Percentiles rank a stretch among this genome's conserved stretches.
Conservation (phyloP, 2,888 invertebrate species). For the Dicranocentrus wangi region DNA sequence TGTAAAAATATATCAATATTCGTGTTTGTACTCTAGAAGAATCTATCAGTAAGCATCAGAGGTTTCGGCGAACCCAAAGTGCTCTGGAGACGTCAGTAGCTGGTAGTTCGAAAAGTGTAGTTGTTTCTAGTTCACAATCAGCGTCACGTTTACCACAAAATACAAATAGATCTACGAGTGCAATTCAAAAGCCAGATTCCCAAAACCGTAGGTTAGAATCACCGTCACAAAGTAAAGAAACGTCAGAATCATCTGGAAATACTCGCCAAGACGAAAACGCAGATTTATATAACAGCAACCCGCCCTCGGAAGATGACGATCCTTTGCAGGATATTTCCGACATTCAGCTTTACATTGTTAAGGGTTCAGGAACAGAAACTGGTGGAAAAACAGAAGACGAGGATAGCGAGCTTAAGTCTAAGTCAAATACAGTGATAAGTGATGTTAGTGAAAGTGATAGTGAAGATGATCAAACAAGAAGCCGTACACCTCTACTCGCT, state of each 20-base stretch:
- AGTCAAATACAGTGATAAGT: constrained; percentile 64
- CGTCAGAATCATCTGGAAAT: constrained; percentile 17
- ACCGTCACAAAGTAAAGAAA: constrained; percentile 19
- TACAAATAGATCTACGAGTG: background rate
- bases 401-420: constrained; percentile 45
- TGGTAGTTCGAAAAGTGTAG: constrained; percentile 41
- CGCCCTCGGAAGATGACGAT: constrained; percentile 49
- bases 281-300: constrained; percentile 37
- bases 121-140: constrained; percentile 52
- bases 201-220: constrained; percentile 27
- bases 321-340: constrained; percentile 50
- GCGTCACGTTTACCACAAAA: constrained; percentile 57
- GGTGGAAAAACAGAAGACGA: constrained; percentile 14
- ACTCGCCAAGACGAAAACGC: constrained; percentile 23
- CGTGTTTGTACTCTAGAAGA: constrained; percentile 28
- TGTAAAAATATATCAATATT: too few species aligned
- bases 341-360: constrained; percentile 36
- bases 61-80: constrained; percentile 74
- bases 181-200: constrained; percentile 26
- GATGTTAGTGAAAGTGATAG: constrained; percentile 71
- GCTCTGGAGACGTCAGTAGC: constrained; percentile 73
- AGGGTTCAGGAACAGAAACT: background rate
- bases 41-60: constrained; percentile 61
- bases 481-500: constrained; percentile 81
- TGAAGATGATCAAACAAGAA: constrained; percentile 78